Evolutionary conservation across 1,140 invertebrate genomes (phyloP).

Genomic region (Batillaria attramentaria): DNA sequence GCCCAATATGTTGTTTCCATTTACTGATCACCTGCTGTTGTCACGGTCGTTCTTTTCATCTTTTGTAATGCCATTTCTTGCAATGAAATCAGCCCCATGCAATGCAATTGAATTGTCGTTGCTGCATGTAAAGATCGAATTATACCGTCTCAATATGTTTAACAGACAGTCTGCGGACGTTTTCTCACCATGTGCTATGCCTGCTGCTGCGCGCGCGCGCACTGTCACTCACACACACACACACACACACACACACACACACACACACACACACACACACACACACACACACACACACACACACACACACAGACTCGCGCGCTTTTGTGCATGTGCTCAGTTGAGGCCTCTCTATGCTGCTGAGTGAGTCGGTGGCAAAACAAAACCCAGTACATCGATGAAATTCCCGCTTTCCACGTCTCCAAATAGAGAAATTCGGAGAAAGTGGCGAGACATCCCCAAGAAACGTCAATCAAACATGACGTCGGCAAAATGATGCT

Average conservation of each 20-base stretch:
- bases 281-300: constrained; percentile 27
- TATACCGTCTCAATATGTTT: background rate
- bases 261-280: constrained; percentile 42
- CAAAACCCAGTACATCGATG: too few species aligned
- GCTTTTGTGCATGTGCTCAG: constrained; percentile 3
- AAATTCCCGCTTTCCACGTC: background rate
- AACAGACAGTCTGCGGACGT: background rate
- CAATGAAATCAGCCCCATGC: background rate
- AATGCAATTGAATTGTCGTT: background rate
- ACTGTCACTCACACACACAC: background rate
- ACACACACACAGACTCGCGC: constrained; percentile 42
- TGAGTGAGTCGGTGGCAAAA: background rate
- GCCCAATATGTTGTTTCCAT: too few species aligned
- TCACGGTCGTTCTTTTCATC: too few species aligned
- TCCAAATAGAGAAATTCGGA: background rate
- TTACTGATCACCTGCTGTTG: too few species aligned
- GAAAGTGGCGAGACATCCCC: too few species aligned
- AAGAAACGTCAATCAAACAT: too few species aligned
- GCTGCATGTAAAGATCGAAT: background rate
- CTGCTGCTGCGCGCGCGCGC: too few species aligned
- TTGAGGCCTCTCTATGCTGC: background rate
- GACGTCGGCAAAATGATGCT: too few species aligned
- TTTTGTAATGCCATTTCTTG: background rate
- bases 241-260: background rate
- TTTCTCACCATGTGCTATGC: background rate